A percentile compares a stretch with the other conserved stretches of the same genome.
Conservation (phyloP, 1,140 invertebrate species). For the Paralvinella palmiformis region DNA sequence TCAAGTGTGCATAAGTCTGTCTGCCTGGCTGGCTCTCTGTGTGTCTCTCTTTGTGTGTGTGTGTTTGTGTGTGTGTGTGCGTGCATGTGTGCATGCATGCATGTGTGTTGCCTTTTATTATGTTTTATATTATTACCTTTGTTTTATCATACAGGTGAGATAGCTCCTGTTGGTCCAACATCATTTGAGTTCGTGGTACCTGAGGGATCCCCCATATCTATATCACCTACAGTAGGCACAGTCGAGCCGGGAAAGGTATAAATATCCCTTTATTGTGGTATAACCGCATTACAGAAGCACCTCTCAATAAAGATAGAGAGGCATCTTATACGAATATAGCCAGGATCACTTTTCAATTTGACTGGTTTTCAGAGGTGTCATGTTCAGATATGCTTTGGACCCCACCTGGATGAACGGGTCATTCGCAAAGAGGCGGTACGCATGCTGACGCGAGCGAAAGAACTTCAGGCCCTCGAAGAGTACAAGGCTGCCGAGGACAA, state of each 20-base stretch:
- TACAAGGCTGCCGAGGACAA: constrained; percentile 34
- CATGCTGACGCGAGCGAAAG: constrained; percentile 31
- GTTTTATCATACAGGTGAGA: constrained; percentile 39
- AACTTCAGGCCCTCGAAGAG: constrained; percentile 34
- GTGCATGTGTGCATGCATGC: too few relatives aligned
- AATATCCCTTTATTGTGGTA: not conserved
- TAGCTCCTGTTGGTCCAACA: constrained; percentile 47
- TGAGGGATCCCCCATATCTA: constrained; percentile 37
- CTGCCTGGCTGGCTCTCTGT: too few relatives aligned
- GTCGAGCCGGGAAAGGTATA: constrained; percentile 44
- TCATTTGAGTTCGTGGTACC: constrained; percentile 50
- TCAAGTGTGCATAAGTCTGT: too few relatives aligned
- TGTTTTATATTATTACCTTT: too few relatives aligned
- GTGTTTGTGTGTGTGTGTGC: too few relatives aligned
- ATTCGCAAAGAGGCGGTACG: constrained; percentile 37
- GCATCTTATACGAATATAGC: not conserved
- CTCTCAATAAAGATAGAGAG: too few relatives aligned
- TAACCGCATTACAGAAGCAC: not conserved
- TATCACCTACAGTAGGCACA: constrained; percentile 49
- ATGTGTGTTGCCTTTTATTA: too few relatives aligned
- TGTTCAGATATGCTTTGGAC: constrained; percentile 36
- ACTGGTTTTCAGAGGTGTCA: constrained; percentile 31
- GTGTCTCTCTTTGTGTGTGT: too few relatives aligned
- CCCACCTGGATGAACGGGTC: constrained; percentile 30
- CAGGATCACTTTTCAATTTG: not conserved